phyloP scores from a whole-genome alignment of 2,888 invertebrate genomes.

The Deilephila porcellus region DNA sequence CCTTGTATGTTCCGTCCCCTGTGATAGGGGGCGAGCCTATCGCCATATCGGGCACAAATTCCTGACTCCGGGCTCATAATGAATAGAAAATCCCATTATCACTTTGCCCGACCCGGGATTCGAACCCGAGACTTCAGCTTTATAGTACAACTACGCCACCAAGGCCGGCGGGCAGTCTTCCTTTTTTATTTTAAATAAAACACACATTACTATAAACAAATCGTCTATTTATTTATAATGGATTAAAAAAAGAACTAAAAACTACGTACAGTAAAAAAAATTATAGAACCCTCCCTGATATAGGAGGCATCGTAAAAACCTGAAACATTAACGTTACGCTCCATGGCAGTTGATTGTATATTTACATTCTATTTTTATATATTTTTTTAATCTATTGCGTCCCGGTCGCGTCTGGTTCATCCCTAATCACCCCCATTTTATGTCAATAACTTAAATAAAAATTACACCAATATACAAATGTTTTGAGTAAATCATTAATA shows the following conservation, averaged over 20 bases:
- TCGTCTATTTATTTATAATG: conserved; percentile 63
- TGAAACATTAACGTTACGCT: conserved; percentile 34
- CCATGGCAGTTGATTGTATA: conserved; percentile 41
- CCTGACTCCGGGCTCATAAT: no score
- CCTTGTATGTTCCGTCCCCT: no score
- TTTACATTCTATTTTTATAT: conserved; percentile 21
- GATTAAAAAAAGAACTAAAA: conserved; percentile 78
- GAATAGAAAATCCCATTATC: no score
- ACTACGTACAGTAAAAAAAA: conserved; percentile 54
- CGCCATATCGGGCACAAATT: no score
- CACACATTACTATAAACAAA: conserved; percentile 63
- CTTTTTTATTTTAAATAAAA: neutral
- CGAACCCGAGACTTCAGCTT: no score
- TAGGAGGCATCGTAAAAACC: neutral
- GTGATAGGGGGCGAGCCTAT: no score
- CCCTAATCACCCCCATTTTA: neutral
- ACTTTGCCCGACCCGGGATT: no score
- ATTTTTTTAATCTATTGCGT: conserved; percentile 18
- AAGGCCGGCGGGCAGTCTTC: no score
- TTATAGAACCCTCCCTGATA: conserved; percentile 45
- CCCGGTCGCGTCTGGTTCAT: conserved; percentile 2
- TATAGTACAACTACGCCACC: no score
- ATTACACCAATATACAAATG: no score
- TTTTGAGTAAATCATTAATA: no score
- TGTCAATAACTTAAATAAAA: neutral